These are phyloP conservation scores for Tauraco hartlaubi DNA, from an alignment of 2,797 vertebrate genomes.

Conservation along the genomic window DNA sequence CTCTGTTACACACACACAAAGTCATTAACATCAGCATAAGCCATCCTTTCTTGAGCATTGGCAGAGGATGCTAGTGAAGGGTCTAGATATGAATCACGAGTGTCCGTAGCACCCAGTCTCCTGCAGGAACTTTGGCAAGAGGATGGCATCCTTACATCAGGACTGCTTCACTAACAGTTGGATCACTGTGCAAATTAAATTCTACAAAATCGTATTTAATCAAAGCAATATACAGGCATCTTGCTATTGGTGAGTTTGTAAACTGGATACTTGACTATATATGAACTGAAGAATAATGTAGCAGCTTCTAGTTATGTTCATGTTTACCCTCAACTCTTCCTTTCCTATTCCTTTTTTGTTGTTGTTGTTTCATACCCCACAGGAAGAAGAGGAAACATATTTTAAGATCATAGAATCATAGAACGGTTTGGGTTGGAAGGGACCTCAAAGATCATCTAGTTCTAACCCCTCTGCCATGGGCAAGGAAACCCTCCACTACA, in stretches of 20 bases:
- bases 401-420: background rate
- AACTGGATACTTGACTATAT: background rate
- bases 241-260: background rate
- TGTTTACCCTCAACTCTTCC: background rate
- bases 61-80: background rate
- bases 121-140: background rate
- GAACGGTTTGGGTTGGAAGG: too few relatives aligned
- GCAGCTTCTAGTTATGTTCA: background rate
- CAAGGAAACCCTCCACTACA: too few relatives aligned
- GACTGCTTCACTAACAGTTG: background rate
- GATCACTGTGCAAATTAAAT: background rate
- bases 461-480: too few relatives aligned
- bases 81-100: background rate
- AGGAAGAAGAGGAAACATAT: background rate
- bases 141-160: background rate
- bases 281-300: background rate
- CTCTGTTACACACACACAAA: background rate
- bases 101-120: background rate
- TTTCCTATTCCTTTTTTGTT: background rate
- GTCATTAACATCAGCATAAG: background rate
- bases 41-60: background rate
- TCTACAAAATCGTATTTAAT: background rate
- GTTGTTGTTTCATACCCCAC: background rate
- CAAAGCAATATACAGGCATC: background rate
- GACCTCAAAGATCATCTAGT: too few relatives aligned